Conservation (phyloP, 2,888 invertebrate genomes). For the Epinotia demarniana region DNA sequence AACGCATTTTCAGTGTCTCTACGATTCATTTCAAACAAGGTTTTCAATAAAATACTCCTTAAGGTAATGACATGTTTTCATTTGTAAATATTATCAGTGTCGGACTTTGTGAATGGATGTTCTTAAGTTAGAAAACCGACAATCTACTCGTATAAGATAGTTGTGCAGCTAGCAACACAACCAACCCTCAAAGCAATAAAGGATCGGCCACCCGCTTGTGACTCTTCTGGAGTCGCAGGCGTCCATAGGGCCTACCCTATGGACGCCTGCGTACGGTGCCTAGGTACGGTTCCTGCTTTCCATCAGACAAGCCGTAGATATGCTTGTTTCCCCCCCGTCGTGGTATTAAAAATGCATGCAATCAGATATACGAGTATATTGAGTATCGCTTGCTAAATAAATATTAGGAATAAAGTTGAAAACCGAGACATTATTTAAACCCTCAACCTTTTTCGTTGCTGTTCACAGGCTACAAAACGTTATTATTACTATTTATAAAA, state of each 20-base stretch:
- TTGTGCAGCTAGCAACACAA: background rate
- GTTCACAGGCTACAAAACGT: too few species aligned
- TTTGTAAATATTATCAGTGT: background rate
- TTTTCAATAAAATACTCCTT: conserved; percentile 2
- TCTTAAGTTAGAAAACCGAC: background rate
- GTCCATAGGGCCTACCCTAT: too few species aligned
- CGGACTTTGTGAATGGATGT: background rate
- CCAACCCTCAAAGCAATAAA: too few species aligned
- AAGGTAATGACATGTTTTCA: background rate
- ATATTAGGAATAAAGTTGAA: background rate
- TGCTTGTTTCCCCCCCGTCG: too few species aligned
- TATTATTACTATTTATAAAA: background rate
- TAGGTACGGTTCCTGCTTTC: too few species aligned
- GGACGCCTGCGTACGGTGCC: too few species aligned
- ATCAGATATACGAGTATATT: background rate
- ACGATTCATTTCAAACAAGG: conserved; percentile 31
- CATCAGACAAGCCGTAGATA: too few species aligned
- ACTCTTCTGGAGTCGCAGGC: too few species aligned
- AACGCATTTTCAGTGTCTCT: conserved; percentile 36
- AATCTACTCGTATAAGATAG: background rate
- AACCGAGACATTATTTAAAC: background rate
- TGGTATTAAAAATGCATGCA: background rate
- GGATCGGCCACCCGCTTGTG: too few species aligned
- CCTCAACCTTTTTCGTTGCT: too few species aligned
- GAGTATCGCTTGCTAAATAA: background rate